Evolutionary conservation across 2,888 invertebrate species (phyloP).

Genomic region (Augochlorella aurata): DNA sequence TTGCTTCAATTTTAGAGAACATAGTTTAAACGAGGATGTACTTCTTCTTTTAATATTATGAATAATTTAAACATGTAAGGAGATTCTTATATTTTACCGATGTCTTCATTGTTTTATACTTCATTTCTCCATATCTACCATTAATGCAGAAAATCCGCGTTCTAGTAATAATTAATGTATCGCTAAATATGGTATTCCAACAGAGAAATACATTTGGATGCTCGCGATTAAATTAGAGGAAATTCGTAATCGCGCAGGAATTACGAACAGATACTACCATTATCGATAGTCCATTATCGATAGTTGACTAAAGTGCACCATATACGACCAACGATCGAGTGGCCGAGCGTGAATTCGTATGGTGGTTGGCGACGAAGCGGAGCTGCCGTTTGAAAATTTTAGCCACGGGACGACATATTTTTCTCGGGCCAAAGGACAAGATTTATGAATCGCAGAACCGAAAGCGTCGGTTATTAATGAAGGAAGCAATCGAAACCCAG

Average conservation of each 20-base stretch:
- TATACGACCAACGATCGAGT: background rate
- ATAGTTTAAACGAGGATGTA: too few relatives aligned
- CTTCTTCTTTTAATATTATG: too few relatives aligned
- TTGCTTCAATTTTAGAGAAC: too few relatives aligned
- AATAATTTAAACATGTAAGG: too few relatives aligned
- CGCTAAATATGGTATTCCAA: too few relatives aligned
- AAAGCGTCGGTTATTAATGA: constrained; percentile 58
- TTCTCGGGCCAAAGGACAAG: constrained; percentile 30
- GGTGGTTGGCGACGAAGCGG: background rate
- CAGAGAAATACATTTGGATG: background rate
- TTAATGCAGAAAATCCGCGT: too few relatives aligned
- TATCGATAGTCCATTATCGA: background rate
- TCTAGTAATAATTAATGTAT: too few relatives aligned
- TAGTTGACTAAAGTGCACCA: background rate
- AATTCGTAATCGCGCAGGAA: background rate
- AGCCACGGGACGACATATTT: constrained; percentile 23
- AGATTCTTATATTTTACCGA: too few relatives aligned
- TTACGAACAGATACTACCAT: background rate
- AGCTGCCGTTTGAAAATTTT: background rate
- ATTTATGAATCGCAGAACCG: constrained; percentile 37
- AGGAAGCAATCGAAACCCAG: constrained; percentile 61
- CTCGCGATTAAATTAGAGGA: background rate
- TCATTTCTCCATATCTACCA: too few relatives aligned
- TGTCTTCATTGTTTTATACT: too few relatives aligned
- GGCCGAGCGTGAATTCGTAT: background rate